phyloP scores from a whole-genome alignment of 1,140 invertebrate genomes.

The Lordiphosa collinella region DNA sequence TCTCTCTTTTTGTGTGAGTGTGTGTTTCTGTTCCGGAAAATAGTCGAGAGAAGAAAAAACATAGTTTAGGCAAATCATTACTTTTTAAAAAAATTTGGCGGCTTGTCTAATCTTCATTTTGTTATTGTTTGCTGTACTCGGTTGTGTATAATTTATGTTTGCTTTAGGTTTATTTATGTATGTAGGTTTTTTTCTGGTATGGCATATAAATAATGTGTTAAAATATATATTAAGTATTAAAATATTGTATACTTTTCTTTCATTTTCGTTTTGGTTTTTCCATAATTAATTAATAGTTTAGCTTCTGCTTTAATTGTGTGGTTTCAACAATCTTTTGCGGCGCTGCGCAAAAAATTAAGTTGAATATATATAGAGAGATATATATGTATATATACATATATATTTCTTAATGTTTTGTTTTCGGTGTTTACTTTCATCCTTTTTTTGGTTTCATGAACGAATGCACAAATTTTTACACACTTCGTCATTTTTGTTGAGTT shows the following conservation, averaged over 20 bases:
- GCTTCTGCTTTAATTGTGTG: slow-evolving; percentile 64
- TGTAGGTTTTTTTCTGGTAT: background rate
- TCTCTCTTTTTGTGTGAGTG: slow-evolving; percentile 7
- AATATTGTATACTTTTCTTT: slow-evolving; percentile 65
- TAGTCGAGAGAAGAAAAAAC: slow-evolving; percentile 9
- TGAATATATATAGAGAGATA: slow-evolving; percentile 64
- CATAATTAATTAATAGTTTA: slow-evolving; percentile 67
- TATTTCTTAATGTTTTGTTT: slow-evolving; percentile 67
- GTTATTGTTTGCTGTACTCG: background rate
- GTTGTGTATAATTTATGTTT: slow-evolving; percentile 26
- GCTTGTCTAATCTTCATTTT: slow-evolving; percentile 1
- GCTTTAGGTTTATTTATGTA: slow-evolving; percentile 9
- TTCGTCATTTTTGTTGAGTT: slow-evolving; percentile 54
- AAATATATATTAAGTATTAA: slow-evolving; percentile 73
- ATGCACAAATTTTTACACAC: slow-evolving; percentile 74
- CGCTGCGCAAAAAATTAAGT: slow-evolving; percentile 42
- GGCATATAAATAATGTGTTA: slow-evolving; percentile 41
- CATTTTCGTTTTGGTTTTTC: slow-evolving; percentile 20
- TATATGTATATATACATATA: slow-evolving; percentile 47
- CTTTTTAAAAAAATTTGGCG: slow-evolving; percentile 4
- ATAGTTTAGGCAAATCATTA: slow-evolving; percentile 18
- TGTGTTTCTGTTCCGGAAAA: slow-evolving; percentile 11
- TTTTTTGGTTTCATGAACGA: slow-evolving; percentile 70
- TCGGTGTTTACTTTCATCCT: slow-evolving; percentile 78
- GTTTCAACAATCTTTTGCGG: slow-evolving; percentile 37